Evolutionary conservation across 2,113 vertebrate species (phyloP).

Genomic region (human (Homo sapiens)): DNA sequence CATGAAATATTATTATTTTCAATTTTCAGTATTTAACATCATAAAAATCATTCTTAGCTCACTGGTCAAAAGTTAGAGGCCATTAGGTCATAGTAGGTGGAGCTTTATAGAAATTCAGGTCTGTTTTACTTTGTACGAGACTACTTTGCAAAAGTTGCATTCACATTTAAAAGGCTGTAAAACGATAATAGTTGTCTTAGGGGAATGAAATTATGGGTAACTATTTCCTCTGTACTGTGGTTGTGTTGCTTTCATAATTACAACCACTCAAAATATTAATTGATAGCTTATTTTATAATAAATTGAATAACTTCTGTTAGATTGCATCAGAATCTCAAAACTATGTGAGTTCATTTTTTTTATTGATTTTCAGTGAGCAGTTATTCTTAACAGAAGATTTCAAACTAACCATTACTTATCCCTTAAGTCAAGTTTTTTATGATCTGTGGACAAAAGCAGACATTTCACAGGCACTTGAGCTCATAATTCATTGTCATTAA

Average conservation of each 20-base stretch:
- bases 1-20: background rate
- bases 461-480: background rate
- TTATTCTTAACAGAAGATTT: background rate
- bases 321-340: background rate
- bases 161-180: background rate
- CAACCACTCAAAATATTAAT: background rate
- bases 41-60: background rate
- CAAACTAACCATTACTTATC: background rate
- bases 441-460: background rate
- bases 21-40: background rate
- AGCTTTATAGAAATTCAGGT: background rate
- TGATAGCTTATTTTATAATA: background rate
- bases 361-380: background rate
- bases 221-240: background rate
- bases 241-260: background rate
- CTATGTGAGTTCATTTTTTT: slow-evolving; percentile 19
- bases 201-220: background rate
- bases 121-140: background rate
- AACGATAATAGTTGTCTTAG: background rate
- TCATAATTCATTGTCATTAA: background rate
- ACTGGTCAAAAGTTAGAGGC: background rate
- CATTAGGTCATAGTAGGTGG: background rate
- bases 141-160: background rate
- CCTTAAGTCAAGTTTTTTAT: background rate
- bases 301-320: background rate